These are phyloP conservation scores for Pteropus rufus DNA, from an alignment of 2,797 vertebrate genomes.

Conservation along the genomic window DNA sequence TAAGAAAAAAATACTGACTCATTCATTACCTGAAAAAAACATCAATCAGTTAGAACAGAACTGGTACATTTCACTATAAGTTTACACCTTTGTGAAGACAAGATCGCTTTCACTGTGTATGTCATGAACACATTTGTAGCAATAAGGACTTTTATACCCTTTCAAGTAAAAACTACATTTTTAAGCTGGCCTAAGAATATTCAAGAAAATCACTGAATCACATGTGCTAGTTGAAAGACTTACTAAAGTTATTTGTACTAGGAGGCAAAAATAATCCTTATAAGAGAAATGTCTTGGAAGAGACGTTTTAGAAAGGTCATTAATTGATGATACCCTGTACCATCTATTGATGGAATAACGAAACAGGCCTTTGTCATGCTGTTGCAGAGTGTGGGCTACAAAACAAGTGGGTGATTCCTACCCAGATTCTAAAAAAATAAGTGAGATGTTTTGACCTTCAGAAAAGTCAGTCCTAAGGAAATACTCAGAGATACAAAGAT, in stretches of 20 bases:
- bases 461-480: not conserved
- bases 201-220: conserved; percentile 34
- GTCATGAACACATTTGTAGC: not conserved
- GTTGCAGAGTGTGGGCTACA: not conserved
- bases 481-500: conserved; percentile 14
- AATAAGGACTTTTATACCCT: not conserved
- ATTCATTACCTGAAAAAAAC: not conserved
- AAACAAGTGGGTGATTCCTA: not conserved
- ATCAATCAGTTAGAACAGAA: conserved; percentile 17
- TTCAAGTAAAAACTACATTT: conserved; percentile 6
- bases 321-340: not conserved
- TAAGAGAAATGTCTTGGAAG: conserved; percentile 3
- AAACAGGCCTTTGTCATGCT: not conserved
- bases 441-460: not conserved
- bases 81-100: not conserved
- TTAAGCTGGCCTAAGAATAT: conserved; percentile 25
- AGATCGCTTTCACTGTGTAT: not conserved
- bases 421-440: not conserved
- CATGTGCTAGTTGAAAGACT: not conserved
- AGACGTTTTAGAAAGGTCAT: not conserved
- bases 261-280: conserved; percentile 2
- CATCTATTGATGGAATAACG: not conserved
- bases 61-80: not conserved
- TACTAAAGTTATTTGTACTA: not conserved
- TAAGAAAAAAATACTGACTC: not conserved